Evolutionary conservation across 2,113 vertebrate species (phyloP), one percentile per base, ranked within the genome.

Genomic region (Neotoma lepida): DNA sequence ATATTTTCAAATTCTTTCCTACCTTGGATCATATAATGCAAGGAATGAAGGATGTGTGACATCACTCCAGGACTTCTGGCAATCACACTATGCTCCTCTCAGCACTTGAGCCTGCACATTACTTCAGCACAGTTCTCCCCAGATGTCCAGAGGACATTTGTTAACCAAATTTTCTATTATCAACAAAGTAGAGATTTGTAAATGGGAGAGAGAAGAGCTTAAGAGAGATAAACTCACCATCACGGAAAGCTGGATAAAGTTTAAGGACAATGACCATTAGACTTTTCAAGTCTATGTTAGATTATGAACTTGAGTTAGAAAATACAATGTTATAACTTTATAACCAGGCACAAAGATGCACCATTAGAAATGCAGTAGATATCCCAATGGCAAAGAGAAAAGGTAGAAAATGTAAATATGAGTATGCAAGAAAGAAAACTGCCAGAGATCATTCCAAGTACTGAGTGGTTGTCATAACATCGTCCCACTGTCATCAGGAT

Each of bases 1-100:
- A 41, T 81, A 30, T 44, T 70, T 89, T 86, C 22, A 82, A 86
- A 28, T 58, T 86, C 24, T 95, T 15, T 89, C 35, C 78, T 71
- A 58, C 35, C 20, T 85, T 58, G 71, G 68, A 35, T 89, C 93
- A 44, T 35, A 28, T 56, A 84, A 87, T 44, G 18, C 70, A n/a
- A 94, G 51, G 58, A 49, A 49, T 41, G 13, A 13, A 56, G n/a
- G 26, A 91, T 81, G 33, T 2, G 22, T 41, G 22, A 64, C 44
- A 51, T 58, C 14, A 7, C 58, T n/a, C 63, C 63, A n/a, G 0
- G 46, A 46, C 35, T 76, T 74, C 73, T 76, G 13, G 3, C 24
- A 77, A 0, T 58, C 71, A 46, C 28, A 68, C 46, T 20, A 17
- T 78, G 13, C 46, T 49, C 18, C 88, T 94, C 78, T 54, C 9